These are phyloP conservation scores for Eilema griseolum DNA, from an alignment of 2,888 invertebrate genomes.

Conservation along the genomic window DNA sequence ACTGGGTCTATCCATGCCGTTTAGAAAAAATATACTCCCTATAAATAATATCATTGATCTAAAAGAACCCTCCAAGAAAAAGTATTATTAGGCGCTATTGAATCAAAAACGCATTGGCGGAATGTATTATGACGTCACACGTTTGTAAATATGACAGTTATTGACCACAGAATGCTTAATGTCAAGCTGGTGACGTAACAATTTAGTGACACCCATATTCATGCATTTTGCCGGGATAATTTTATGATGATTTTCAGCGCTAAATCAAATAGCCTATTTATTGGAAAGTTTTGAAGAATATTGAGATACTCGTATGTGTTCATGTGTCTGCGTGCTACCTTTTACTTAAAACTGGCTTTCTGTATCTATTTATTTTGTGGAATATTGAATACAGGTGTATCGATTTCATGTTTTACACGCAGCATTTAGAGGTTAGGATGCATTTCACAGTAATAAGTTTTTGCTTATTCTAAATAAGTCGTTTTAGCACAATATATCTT, in stretches of 20 bases:
- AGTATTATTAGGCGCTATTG: too few species aligned
- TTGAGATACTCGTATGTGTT: not conserved
- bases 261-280: not conserved
- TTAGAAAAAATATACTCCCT: too few species aligned
- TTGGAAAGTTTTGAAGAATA: not conserved
- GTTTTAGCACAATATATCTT: conserved; percentile 8
- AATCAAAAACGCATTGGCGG: too few species aligned
- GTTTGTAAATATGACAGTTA: too few species aligned
- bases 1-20: too few species aligned
- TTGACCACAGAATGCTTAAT: too few species aligned
- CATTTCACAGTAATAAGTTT: not conserved
- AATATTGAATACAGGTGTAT: conserved; percentile 31
- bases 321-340: not conserved
- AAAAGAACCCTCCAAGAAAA: too few species aligned
- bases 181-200: too few species aligned
- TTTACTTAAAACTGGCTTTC: not conserved
- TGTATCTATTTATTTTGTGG: conserved; percentile 1
- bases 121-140: too few species aligned
- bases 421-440: conserved; percentile 2
- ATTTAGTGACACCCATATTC: too few species aligned
- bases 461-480: conserved; percentile 18
- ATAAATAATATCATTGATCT: too few species aligned
- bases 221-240: too few species aligned
- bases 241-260: not conserved
- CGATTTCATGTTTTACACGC: conserved; percentile 14